A percentile compares a stretch with the other conserved stretches of the same genome.
Evolutionary conservation across 1,140 invertebrate species (phyloP).

Genomic region (Trachymyrmex septentrionalis): DNA sequence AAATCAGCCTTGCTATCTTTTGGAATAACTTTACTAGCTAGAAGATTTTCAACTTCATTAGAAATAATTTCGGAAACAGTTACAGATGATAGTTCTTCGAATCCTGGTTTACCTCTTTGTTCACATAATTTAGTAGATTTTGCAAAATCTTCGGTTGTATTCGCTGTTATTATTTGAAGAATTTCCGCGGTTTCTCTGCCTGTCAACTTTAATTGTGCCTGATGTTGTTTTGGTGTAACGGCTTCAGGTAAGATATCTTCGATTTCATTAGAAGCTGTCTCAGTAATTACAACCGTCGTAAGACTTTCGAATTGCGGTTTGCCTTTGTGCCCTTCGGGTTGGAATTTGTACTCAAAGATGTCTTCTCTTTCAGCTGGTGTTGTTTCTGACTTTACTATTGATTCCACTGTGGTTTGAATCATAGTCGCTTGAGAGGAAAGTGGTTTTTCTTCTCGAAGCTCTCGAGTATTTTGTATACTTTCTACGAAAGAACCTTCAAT

Average conservation of each 20-base stretch:
- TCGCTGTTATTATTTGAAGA: slow-evolving; percentile 77
- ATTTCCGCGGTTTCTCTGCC: slow-evolving; percentile 77
- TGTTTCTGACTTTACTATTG: slow-evolving; percentile 83
- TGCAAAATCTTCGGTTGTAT: slow-evolving; percentile 72
- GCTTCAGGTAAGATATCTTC: slow-evolving; percentile 73
- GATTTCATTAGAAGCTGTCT: slow-evolving; percentile 79
- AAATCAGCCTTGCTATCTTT: slow-evolving; percentile 75
- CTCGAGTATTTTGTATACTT: slow-evolving; percentile 77
- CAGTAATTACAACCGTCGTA: slow-evolving; percentile 77
- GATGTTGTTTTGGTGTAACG: slow-evolving; percentile 75
- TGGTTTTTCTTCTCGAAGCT: slow-evolving; percentile 76
- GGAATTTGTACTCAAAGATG: slow-evolving; percentile 69
- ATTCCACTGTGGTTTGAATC: slow-evolving; percentile 84
- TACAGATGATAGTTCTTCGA: slow-evolving; percentile 78
- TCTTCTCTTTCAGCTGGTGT: slow-evolving; percentile 80
- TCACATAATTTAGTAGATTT: slow-evolving; percentile 69
- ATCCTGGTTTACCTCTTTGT: slow-evolving; percentile 67
- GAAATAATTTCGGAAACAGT: slow-evolving; percentile 76
- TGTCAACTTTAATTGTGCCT: slow-evolving; percentile 76
- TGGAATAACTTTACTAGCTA: slow-evolving; percentile 69
- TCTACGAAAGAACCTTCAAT: slow-evolving; percentile 80
- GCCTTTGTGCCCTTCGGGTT: slow-evolving; percentile 76
- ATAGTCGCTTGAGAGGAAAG: slow-evolving; percentile 81
- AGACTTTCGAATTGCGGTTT: slow-evolving; percentile 76
- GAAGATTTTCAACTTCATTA: slow-evolving; percentile 75